Base-by-base conservation (phyloP, 2,113 vertebrate species). In the Oreochromis tanganicae region DNA sequence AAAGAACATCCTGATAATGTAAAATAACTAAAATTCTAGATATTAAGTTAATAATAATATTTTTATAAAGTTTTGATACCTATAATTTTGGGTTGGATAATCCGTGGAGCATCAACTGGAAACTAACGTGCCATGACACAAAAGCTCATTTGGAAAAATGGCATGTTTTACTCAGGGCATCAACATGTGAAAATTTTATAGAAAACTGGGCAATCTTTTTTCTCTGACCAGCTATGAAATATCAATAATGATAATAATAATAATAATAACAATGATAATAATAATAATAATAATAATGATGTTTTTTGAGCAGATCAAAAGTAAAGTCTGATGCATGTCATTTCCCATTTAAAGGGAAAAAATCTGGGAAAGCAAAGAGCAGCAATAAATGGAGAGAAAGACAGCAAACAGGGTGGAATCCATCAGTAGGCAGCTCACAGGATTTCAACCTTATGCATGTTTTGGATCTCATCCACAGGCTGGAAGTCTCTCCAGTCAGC, bases 401-500 rank as follows among this genome's bases (percentile, higher is more conserved):
- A 19, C 7, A 1, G 16, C 57, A 63, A 75, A 78, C 12, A 32
- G 32, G 16, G 29, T 29, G 78, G 46, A 63, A n/a, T 71, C 73
- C 5, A 81, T 92, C 88, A 85, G 91, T 43, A 84, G 71, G 81
- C 85, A 82, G 24, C 0, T 27, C 88, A 83, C 78, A 10, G 8
- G 16, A 83, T 46, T 43, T 81, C 59, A 73, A 38, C 85, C 89
- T 43, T 88, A 29, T 88, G 88, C 75, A 73, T 48, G 61, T 34
- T 59, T 80, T 93, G 89, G 86, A 94, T 83, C 81, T 55, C 32
- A 4, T 87, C 93, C 91, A 91, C 57, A 24, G 61, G 50, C 81
- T 86, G 34, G 46, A 85, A 84, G 80, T 85, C 82, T 83, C 71
- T 81, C 80, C 82, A 84, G 82, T 68, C 66, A 1, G 80, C 63